Evolutionary conservation across 35 echinoderm and acorn worm genomes (phyloP).

Genomic region (Lytechinus pictus): DNA sequence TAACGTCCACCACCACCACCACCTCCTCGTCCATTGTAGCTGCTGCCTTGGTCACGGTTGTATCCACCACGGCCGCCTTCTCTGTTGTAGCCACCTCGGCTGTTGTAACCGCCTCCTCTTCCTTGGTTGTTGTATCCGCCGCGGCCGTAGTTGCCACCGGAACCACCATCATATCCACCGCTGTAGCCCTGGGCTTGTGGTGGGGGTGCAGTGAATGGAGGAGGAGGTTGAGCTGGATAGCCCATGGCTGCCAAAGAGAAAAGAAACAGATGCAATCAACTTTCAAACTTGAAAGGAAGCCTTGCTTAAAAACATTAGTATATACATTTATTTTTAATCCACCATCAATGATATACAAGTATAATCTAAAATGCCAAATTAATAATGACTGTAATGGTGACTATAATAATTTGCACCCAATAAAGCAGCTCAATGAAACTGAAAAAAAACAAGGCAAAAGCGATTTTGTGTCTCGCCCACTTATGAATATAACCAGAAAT

Average conservation of each 20-base stretch:
- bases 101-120: not conserved
- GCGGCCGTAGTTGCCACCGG: conserved; percentile 57
- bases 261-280: not conserved
- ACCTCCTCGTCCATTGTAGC: conserved; percentile 47
- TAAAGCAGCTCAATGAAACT: no score
- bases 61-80: conserved; percentile 36
- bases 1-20: not conserved
- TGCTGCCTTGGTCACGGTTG: conserved; percentile 57
- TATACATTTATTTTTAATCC: no score
- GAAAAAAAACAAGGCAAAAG: no score
- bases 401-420: no score
- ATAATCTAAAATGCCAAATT: no score
- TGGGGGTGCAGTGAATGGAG: conserved; percentile 43
- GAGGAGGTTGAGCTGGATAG: conserved; percentile 18
- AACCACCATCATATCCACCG: conserved; percentile 58
- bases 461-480: no score
- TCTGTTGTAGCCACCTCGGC: conserved; percentile 37
- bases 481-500: no score
- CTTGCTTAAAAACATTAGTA: no score
- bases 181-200: conserved; percentile 47
- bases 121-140: conserved; percentile 65
- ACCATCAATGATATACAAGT: no score
- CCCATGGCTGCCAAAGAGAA: not conserved
- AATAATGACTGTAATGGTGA: no score
- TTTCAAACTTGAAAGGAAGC: not conserved